Base-by-base conservation (phyloP, 1,140 invertebrate species). In the Cyphomyrmex costatus region DNA sequence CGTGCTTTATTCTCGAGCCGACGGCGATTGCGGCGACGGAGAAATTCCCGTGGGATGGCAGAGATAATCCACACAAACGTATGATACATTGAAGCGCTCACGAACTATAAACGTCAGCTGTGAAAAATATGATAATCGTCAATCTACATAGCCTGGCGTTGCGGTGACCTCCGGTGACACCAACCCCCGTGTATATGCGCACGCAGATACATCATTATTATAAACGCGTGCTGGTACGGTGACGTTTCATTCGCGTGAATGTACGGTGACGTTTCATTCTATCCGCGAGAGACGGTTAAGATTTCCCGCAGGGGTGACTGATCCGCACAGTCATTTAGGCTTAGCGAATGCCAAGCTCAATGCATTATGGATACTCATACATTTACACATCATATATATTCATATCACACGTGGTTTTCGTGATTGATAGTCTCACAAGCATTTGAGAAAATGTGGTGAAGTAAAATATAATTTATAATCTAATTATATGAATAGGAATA, bases 61-160 rank as follows among this genome's bases (percentile, higher is more conserved):
- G 30, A 86, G 78, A 66, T 76, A 84, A 84, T 83, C 36, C 71
- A 53, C 58, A 42, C 24, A 14, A 84, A 74, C 56, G 49, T 65
- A 86, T 83, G 61, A 86, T 73, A 86, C 85, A 86, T 86, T 82
- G 79, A 84, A 74, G 79, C 70, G 53, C 27, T 63, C 70, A 65
- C 61, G 60, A 84, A 86, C 85, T 86, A 86, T 86, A 86, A 86
- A 84, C n/a, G 85, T 86, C 85, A 86, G 46, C 27, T 5, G 46
- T 65, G 79, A 76, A 86, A 86, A 86, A 86, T 86, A 86, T 84
- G 85, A 66, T 86, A 84, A 84, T 86, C 79, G 78, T 86, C 73
- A 78, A 78, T 78, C 73, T 78, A 46, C 60, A 53, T 63, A 61
- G 71, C 19, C 30, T 24, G 78, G 14, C 46, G 33, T 56, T 33